Evolutionary conservation across 2,888 invertebrate genomes (phyloP), one percentile per base, ranked within the genome.

Genomic region (Drosophila testacea): DNA sequence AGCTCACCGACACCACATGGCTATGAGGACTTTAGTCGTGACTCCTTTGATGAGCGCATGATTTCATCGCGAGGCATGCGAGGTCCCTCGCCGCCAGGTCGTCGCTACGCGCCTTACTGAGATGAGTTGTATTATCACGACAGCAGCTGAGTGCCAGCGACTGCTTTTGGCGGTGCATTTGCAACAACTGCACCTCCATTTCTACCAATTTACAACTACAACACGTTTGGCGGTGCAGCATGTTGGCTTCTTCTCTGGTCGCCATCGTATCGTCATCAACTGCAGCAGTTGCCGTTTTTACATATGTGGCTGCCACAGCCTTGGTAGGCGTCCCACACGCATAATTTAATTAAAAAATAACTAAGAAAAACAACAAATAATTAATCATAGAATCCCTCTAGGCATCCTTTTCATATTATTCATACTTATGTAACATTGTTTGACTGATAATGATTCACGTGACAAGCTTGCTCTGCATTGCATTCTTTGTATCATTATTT

Each of bases 21-120:
- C 94, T 97, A 96, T 93, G 97, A 97, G 93, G 97, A 97, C 93
- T 97, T 97, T 92, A 97, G 96, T 93, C 94, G 97, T 82, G 97
- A 97, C 93, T 96, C 96, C 51, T 97, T 97, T 93, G 97, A 97
- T 93, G 97, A 97, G 90, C 95, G 97, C 93, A 95, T 93, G 85
- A 88, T 92, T 76, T 92, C 91, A 32, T 91, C 92, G n/a, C 89
- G 92, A 16, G 93, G 92, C 55, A 95, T 96, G 94, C 95, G 97
- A 86, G 96, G 96, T 90, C 96, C 96, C 47, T 96, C 96, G 68
- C 96, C 97, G 70, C 95, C 96, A 82, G 95, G 96, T 93, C 95
- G 97, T 93, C 95, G 97, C 93, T 97, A 96, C 93, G 96, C 97
- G 92, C 97, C 97, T 80, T 97, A 97, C 94, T 97, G 92, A 93